Base-by-base conservation (phyloP, 2,888 invertebrate genomes). In the Acrobasis consociella region DNA sequence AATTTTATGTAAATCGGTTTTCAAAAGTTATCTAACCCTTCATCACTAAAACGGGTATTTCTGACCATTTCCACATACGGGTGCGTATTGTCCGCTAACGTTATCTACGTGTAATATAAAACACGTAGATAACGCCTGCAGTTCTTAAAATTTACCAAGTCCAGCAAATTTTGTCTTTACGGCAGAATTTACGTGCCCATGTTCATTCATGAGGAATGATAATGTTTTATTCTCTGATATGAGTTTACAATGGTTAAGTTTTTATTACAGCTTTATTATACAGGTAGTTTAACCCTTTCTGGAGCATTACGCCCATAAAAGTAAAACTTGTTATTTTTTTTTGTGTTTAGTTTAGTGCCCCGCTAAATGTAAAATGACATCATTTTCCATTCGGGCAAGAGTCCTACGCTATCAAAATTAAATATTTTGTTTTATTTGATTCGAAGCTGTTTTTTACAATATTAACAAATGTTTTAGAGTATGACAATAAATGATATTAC, bases 141-240 rank as follows among this genome's bases (percentile, higher is more conserved):
- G 5, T 53, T 53, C 38, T 38, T 53, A 38, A 38, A 53, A 37
- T 53, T 38, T 38, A 53, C 38, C 53, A 37, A 37, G 53, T 37
- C 13, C 38, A 37, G 53, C 53, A 13, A 53, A 53, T 53, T 53
- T 53, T 2, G 15, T 9, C 53, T 53, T 53, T 38, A 53, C 37
- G 10, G 17, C 31, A 8, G n/a, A 37, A 37, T 53, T 15, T 52
- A 52, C 31, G 7, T 31, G 52, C 13, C 52, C n/a, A 5, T 52
- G 31, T 7, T 11, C 51, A 51, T 52, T 31, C 52, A 52, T 52
- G 52, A 31, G 9, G 52, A 22, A 52, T 52, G 52, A 52, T 52
- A 52, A 52, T 13, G 52, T 52, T 52, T 52, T 11, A 52, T 52
- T 2, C 1, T 22, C 31, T 13, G 31, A 52, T 17, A 31, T 52